Evolutionary conservation across 2,113 vertebrate species (phyloP), one percentile per base, ranked within the genome.

Genomic region (Hippocampus barbouri): DNA sequence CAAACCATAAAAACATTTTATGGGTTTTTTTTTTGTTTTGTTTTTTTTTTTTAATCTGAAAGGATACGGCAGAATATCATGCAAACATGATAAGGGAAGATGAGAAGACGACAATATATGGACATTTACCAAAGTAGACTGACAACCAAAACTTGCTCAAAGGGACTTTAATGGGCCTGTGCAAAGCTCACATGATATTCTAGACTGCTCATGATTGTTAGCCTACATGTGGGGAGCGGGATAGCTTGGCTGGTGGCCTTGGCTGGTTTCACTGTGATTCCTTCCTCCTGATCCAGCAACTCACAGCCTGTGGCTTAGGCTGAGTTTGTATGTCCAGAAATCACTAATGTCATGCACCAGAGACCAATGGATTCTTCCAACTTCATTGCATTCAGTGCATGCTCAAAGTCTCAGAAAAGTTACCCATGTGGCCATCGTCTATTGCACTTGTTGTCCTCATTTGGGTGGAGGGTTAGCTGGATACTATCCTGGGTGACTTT

Each of bases 181-280:
- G 72, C 74, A 66, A 53, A 75, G 16, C 40, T 66, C 59, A 10
- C 60, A 67, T 68, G 66, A 25, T 69, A 64, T 69, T 34, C 60
- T 65, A 21, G 63, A 12, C 40, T 76, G 62, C 56, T 38, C 68
- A 56, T 62, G 34, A 38, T 38, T 38, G 76, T 69, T 51, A 71
- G 73, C 68, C 70, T 86, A 83, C 83, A 79, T 87, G 85, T 53
- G 12, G 43, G 14, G 70, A 83, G 77, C 85, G 82, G 81, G 83
- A 25, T 74, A 81, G 78, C 71, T 70, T 90, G 86, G 81, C 84
- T 73, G 70, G 67, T 78, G 77, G 82, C 79, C 84, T 87, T 82
- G 68, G 80, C 89, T 88, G 87, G 86, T 87, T 89, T 89, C 90
- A 88, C 86, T 86, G 84, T 63, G 80, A 87, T 85, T 88, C 87